phyloP scores from a whole-genome alignment of 2,113 vertebrate genomes.

The Clarias gariepinus region DNA sequence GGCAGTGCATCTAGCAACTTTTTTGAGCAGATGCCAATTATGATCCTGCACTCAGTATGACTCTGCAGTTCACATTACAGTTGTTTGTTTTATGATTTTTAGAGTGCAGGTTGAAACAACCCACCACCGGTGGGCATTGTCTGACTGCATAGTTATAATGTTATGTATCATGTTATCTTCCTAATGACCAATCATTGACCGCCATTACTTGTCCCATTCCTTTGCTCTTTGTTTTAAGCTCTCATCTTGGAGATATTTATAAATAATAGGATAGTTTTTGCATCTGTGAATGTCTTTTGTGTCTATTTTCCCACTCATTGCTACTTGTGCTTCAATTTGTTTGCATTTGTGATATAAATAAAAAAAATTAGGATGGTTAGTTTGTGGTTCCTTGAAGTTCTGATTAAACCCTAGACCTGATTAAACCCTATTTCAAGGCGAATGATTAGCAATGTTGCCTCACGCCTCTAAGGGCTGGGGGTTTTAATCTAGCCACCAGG shows the following conservation, averaged over 20 bases:
- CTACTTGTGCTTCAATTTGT: neutral
- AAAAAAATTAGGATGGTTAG: too few species aligned
- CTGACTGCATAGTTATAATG: neutral
- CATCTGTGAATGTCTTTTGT: too few species aligned
- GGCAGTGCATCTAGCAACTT: neutral
- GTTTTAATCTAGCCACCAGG: too few species aligned
- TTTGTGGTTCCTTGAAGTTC: too few species aligned
- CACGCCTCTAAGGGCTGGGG: too few species aligned
- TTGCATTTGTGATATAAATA: neutral
- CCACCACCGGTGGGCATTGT: neutral
- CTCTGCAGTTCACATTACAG: neutral
- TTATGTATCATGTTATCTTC: neutral
- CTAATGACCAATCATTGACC: neutral
- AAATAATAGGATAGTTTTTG: too few species aligned
- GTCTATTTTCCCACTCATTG: neutral
- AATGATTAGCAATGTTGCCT: too few species aligned
- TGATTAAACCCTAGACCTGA: too few species aligned
- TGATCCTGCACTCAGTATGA: neutral
- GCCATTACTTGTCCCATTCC: neutral
- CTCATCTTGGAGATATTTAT: too few species aligned
- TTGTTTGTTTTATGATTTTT: neutral
- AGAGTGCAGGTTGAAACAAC: neutral
- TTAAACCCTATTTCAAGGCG: too few species aligned
- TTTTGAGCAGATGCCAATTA: neutral
- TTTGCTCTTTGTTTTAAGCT: too few species aligned